A percentile compares a stretch with the other conserved stretches of the same genome.
Conservation (phyloP, 53 echinoderm and acorn worm genomes). For the Paelopatides confundens region DNA sequence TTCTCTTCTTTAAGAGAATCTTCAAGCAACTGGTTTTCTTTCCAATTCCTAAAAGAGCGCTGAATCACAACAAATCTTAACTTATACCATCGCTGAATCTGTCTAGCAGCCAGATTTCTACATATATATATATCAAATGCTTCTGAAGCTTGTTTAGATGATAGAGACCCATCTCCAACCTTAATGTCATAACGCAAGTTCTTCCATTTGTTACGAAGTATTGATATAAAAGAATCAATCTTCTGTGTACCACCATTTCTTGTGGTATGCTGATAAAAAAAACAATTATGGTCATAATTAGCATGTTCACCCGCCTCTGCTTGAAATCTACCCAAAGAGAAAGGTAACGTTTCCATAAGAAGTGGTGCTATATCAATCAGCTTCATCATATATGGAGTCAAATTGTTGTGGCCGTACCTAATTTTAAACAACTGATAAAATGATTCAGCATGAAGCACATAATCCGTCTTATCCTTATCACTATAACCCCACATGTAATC, state of each 20-base stretch:
- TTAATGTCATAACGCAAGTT: not conserved
- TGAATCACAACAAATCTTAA: no score
- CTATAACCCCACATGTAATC: slow-evolving; percentile 54
- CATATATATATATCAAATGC: no score
- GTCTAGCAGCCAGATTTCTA: no score
- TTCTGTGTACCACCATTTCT: slow-evolving; percentile 67
- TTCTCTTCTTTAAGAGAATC: no score
- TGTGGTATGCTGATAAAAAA: slow-evolving; percentile 72
- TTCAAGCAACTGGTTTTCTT: no score
- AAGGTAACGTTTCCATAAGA: no score
- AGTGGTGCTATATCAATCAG: no score
- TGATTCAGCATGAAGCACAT: slow-evolving; percentile 47
- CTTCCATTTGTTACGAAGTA: slow-evolving; percentile 3
- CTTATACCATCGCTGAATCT: no score
- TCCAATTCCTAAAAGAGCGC: no score
- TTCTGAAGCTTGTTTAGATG: no score
- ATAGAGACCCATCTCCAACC: not conserved
- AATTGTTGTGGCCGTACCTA: slow-evolving; percentile 16
- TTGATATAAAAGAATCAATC: slow-evolving; percentile 23
- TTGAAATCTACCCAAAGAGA: slow-evolving; percentile 30
- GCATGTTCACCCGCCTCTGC: slow-evolving; percentile 32
- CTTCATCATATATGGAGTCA: slow-evolving; percentile 71
- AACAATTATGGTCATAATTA: slow-evolving; percentile 51
- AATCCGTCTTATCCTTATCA: not conserved
- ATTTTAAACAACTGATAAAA: slow-evolving; percentile 63